Conservation (phyloP, 2,113 vertebrate species). For the Gadus chalcogrammus region DNA sequence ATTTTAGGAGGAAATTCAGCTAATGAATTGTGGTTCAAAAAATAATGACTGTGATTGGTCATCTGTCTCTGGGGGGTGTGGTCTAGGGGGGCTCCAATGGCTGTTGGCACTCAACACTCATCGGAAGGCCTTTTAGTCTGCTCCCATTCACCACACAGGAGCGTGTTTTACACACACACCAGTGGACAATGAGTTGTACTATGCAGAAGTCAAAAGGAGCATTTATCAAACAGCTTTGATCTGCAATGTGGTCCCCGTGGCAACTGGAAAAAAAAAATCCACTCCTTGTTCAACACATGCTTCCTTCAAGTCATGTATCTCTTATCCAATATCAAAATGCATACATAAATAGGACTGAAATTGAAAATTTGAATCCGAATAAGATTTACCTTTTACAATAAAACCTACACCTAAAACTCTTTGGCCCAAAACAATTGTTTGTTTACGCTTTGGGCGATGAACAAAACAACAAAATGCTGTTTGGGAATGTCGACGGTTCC, state of each 20-base stretch:
- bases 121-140: constrained; percentile 53
- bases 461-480: too few species aligned
- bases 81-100: constrained; percentile 30
- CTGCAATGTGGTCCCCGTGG: not conserved
- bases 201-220: not conserved
- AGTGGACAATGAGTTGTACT: not conserved
- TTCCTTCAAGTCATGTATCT: not conserved
- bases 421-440: too few species aligned
- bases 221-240: not conserved
- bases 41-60: not conserved
- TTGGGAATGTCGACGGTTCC: not conserved
- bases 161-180: constrained; percentile 2
- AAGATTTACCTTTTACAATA: too few species aligned
- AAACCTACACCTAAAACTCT: too few species aligned
- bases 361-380: not conserved
- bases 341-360: not conserved
- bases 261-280: not conserved
- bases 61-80: constrained; percentile 28
- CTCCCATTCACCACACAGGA: constrained; percentile 39
- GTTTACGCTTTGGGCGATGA: too few species aligned
- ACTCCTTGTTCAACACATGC: not conserved
- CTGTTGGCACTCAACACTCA: constrained; percentile 38
- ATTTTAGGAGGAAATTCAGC: not conserved
- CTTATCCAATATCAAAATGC: not conserved
- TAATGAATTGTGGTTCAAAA: not conserved